These are phyloP conservation scores for Thinocorus orbignyianus DNA, from an alignment of 2,113 vertebrate species.

Conservation along the genomic window DNA sequence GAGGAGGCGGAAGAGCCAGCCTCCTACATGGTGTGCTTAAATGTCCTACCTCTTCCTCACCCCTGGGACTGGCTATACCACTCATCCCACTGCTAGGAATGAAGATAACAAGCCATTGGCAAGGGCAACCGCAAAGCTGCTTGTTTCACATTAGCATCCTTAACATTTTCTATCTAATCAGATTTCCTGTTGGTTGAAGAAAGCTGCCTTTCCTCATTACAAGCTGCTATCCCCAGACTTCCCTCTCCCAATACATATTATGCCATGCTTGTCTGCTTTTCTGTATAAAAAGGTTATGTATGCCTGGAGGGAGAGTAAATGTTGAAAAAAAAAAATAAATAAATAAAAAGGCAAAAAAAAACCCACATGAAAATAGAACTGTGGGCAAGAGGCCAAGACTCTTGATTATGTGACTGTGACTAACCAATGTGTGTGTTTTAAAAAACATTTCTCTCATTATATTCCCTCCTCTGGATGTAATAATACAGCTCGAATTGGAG, in stretches of 20 bases:
- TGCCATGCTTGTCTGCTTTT: constrained; percentile 33
- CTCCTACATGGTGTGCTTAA: not conserved
- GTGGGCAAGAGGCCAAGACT: constrained; percentile 29
- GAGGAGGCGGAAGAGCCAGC: not conserved
- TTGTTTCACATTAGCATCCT: not conserved
- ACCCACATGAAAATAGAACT: constrained; percentile 14
- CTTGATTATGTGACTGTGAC: constrained; percentile 19
- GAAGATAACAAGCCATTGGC: not conserved
- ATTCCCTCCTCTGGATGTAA: not conserved
- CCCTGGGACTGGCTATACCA: not conserved
- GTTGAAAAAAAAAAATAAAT: not conserved
- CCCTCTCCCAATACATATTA: not conserved
- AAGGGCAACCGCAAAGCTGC: not conserved
- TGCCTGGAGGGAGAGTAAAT: constrained; percentile 31
- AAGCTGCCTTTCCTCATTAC: constrained; percentile 24
- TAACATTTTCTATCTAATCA: constrained; percentile 1
- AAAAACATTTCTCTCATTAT: constrained; percentile 13
- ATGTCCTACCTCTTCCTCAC: not conserved
- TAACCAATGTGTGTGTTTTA: constrained; percentile 7
- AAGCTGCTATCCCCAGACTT: constrained; percentile 28
- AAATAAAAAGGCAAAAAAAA: not conserved
- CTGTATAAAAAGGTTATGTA: constrained; percentile 57
- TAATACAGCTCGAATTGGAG: constrained; percentile 40
- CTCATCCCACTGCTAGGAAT: not conserved
- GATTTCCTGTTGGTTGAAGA: constrained; percentile 30